Evolutionary conservation across 1,140 invertebrate species (phyloP).

Genomic region (Mya arenaria): DNA sequence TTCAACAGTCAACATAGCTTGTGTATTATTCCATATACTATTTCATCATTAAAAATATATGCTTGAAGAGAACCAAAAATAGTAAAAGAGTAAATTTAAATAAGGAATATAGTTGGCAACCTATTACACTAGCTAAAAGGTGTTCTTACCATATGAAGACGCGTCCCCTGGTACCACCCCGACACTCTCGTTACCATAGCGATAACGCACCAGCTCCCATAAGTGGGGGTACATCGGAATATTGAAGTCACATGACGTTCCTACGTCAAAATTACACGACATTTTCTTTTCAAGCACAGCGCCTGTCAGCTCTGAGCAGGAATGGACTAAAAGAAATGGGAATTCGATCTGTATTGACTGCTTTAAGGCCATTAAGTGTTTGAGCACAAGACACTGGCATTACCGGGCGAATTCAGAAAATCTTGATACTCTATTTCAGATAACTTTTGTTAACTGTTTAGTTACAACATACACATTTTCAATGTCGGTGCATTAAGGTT

Average conservation of each 20-base stretch:
- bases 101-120: neutral
- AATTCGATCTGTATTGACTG: too few species aligned
- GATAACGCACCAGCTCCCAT: constrained; percentile 18
- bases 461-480: neutral
- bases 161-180: constrained; percentile 12
- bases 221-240: constrained; percentile 30
- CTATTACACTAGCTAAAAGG: neutral
- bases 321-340: constrained; percentile 8
- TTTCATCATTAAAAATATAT: neutral
- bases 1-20: neutral
- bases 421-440: neutral
- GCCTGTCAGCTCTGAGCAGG: constrained; percentile 7
- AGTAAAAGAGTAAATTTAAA: neutral
- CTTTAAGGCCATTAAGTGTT: too few species aligned
- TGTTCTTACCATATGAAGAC: constrained; percentile 2
- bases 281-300: neutral
- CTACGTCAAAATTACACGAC: constrained; percentile 44
- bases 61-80: neutral
- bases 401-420: too few species aligned
- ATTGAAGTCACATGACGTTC: constrained; percentile 1
- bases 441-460: neutral
- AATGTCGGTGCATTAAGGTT: neutral
- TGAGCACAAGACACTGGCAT: too few species aligned
- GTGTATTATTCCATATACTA: neutral
- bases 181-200: constrained; percentile 17